Conservation (phyloP, 2,113 vertebrate species). For the Glaucomys volans region DNA sequence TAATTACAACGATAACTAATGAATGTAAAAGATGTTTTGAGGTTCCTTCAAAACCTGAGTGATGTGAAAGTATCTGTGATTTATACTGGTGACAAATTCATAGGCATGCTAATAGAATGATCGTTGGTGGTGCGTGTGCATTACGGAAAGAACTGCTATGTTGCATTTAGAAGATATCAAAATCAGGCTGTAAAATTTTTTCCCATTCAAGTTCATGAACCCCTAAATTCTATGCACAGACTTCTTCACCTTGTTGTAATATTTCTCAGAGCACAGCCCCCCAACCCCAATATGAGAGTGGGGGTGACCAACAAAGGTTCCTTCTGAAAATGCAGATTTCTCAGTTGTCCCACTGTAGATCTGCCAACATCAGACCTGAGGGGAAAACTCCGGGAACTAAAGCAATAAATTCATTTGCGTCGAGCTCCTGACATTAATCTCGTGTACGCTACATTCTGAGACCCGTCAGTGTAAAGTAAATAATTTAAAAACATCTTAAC, state of each 20-base stretch:
- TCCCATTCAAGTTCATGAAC: neutral
- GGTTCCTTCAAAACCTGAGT: neutral
- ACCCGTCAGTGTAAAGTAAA: neutral
- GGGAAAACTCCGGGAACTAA: neutral
- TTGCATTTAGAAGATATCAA: slow-evolving; percentile 40
- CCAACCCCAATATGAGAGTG: neutral
- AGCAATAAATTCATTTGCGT: neutral
- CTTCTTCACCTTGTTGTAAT: neutral
- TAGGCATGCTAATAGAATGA: neutral
- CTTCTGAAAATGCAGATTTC: slow-evolving; percentile 3
- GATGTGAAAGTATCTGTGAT: neutral
- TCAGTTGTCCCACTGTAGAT: neutral
- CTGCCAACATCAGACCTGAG: neutral
- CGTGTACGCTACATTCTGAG: slow-evolving; percentile 6
- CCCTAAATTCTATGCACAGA: neutral
- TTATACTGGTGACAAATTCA: neutral
- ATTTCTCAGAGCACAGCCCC: neutral
- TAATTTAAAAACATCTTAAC: slow-evolving; percentile 20
- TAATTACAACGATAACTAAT: too few species aligned
- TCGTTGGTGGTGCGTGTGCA: neutral
- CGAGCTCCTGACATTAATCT: neutral
- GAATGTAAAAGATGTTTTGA: slow-evolving; percentile 49
- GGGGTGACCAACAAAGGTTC: neutral
- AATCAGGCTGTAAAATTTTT: neutral
- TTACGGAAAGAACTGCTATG: slow-evolving; percentile 1